Conservation (phyloP, 2,113 vertebrate species). For the Thomomys bottae region DNA sequence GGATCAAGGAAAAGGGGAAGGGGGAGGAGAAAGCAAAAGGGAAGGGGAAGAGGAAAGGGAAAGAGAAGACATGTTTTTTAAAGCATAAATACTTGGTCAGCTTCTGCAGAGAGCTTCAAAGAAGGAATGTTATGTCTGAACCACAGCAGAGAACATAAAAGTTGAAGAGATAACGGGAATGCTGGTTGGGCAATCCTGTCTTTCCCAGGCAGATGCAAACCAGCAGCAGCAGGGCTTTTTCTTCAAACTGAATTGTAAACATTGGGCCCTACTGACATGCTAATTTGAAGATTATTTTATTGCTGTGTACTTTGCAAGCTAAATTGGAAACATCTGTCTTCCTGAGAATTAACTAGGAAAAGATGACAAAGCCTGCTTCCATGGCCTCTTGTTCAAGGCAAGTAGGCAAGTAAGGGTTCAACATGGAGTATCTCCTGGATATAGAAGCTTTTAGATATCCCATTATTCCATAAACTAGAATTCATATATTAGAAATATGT, state of each 20-base stretch:
- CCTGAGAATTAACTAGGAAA: slow-evolving; percentile 28
- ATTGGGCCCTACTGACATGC: slow-evolving; percentile 37
- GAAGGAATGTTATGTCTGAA: slow-evolving; percentile 61
- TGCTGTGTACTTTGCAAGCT: slow-evolving; percentile 56
- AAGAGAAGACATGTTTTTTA: slow-evolving; percentile 9
- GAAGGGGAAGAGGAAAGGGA: not conserved
- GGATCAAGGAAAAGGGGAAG: not conserved
- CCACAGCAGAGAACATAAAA: slow-evolving; percentile 53
- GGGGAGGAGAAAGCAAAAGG: no score
- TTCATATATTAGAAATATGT: not conserved
- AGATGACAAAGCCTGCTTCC: not conserved
- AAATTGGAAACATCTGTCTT: slow-evolving; percentile 70
- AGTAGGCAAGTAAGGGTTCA: no score
- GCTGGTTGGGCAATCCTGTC: not conserved
- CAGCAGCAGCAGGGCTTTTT: slow-evolving; percentile 18
- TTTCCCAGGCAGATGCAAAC: slow-evolving; percentile 38
- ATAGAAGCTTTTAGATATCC: not conserved
- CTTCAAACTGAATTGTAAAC: slow-evolving; percentile 59
- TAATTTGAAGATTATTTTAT: slow-evolving; percentile 73
- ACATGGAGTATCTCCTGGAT: not conserved
- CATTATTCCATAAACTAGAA: not conserved
- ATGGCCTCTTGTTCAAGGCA: not conserved
- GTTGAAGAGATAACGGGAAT: slow-evolving; percentile 6
- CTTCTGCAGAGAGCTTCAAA: slow-evolving; percentile 64
- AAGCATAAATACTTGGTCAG: slow-evolving; percentile 49